phyloP scores from a whole-genome alignment of 2,888 invertebrate genomes.

The Lucinisca nassula region DNA sequence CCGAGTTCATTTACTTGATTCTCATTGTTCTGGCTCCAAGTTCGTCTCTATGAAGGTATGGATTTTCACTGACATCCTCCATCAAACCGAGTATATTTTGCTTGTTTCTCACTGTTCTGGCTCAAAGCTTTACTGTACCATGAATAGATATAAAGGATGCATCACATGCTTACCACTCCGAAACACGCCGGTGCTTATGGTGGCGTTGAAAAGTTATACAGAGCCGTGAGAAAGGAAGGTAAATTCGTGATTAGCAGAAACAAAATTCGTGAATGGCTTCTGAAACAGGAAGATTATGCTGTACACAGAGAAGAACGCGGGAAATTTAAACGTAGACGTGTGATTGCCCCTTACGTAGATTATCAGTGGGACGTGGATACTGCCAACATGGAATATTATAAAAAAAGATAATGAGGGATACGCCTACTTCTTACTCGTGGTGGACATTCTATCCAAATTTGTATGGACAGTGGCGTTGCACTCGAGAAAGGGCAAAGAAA shows the following conservation, averaged over 20 bases:
- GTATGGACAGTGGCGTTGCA: conserved; percentile 48
- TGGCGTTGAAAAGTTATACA: conserved; percentile 63
- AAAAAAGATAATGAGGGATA: conserved; percentile 53
- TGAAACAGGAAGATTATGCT: conserved; percentile 64
- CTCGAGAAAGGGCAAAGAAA: conserved; percentile 46
- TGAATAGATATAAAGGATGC: too few species aligned
- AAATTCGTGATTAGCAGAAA: conserved; percentile 48
- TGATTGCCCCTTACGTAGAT: conserved; percentile 52
- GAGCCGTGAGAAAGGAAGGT: conserved; percentile 62
- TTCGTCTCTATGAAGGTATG: neutral
- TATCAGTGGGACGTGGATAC: too few species aligned
- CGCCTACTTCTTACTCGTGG: conserved; percentile 48
- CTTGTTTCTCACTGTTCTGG: too few species aligned
- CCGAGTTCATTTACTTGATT: too few species aligned
- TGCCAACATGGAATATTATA: conserved; percentile 47
- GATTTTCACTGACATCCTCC: too few species aligned
- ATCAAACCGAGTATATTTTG: too few species aligned
- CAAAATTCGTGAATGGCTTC: conserved; percentile 65
- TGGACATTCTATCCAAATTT: conserved; percentile 51
- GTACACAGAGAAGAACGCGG: conserved; percentile 48
- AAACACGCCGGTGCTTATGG: conserved; percentile 50
- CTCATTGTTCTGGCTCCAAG: too few species aligned
- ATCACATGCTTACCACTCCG: conserved; percentile 56
- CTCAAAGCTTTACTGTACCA: too few species aligned
- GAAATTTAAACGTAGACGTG: conserved; percentile 51